Conservation (phyloP, 37 sponge, comb jelly and placozoan genomes). For the Sycon ciliatum region DNA sequence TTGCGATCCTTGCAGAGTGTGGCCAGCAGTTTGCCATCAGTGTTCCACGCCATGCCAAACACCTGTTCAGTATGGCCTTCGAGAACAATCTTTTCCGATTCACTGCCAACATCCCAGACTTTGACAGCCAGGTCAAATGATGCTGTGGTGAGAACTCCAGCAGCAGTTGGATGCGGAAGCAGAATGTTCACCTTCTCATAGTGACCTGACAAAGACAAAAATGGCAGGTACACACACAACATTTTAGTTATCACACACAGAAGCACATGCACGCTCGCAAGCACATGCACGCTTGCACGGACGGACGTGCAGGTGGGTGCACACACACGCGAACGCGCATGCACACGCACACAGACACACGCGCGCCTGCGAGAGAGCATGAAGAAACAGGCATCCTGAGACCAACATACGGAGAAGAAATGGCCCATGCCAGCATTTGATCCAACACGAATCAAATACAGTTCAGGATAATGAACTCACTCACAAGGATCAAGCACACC, state of each 20-base stretch:
- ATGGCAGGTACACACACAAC: conserved; percentile 10
- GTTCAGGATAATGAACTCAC: too few relatives aligned
- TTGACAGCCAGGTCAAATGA: conserved; percentile 54
- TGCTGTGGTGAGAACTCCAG: conserved; percentile 49
- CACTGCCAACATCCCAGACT: conserved; percentile 61
- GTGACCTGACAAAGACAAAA: conserved; percentile 42
- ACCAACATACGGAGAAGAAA: neutral
- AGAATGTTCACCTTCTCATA: conserved; percentile 68
- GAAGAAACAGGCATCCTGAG: neutral
- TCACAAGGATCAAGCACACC: too few relatives aligned
- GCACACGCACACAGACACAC: neutral
- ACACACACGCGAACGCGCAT: neutral
- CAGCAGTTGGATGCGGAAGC: conserved; percentile 68
- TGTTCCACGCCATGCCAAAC: conserved; percentile 77
- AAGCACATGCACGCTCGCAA: conserved; percentile 16
- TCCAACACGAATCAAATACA: too few relatives aligned
- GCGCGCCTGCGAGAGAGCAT: neutral
- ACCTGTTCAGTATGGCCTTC: conserved; percentile 49
- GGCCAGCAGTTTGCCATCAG: conserved; percentile 56
- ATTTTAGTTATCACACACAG: conserved; percentile 20
- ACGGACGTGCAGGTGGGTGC: neutral
- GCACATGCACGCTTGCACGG: neutral
- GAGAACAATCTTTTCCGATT: conserved; percentile 27
- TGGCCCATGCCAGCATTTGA: too few relatives aligned
- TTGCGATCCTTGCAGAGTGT: conserved; percentile 46